phyloP scores from a whole-genome alignment of 2,797 vertebrate genomes.

The Galagoides demidoff region DNA sequence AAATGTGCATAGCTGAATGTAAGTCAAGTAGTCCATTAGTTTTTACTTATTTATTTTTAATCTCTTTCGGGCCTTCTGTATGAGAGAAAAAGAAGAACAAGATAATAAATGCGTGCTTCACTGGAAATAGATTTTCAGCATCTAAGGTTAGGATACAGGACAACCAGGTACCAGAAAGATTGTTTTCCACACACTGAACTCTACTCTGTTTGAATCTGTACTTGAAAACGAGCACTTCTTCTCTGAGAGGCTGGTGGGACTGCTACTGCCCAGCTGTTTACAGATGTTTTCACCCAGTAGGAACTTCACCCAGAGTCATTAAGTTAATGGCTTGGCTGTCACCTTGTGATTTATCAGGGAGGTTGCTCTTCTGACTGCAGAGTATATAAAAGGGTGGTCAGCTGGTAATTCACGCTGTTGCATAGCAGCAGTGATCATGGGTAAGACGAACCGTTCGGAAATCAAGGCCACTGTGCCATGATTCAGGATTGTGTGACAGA shows the following conservation, averaged over 20 bases:
- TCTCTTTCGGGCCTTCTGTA: neutral
- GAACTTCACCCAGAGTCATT: constrained; percentile 41
- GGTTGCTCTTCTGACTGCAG: constrained; percentile 56
- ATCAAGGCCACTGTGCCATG: neutral
- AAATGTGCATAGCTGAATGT: neutral
- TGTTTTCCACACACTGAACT: neutral
- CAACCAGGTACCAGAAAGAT: neutral
- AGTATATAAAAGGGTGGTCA: constrained; percentile 48
- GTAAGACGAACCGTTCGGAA: neutral
- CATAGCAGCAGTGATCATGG: neutral
- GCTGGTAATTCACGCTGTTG: constrained; percentile 46
- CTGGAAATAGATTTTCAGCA: neutral
- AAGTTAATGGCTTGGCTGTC: constrained; percentile 61
- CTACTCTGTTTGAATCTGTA: neutral
- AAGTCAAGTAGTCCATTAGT: neutral
- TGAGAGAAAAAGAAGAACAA: neutral
- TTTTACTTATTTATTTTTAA: constrained; percentile 37
- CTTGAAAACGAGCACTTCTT: neutral
- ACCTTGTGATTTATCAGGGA: constrained; percentile 66
- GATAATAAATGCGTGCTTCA: neutral
- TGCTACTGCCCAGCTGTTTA: constrained; percentile 29
- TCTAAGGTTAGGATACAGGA: neutral
- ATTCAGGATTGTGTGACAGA: neutral
- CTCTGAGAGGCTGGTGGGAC: neutral
- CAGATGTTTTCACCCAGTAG: neutral